Evolutionary conservation across 1,140 invertebrate species (phyloP), one percentile per base, ranked within the genome.

Genomic region (Euura saliciscinereae): DNA sequence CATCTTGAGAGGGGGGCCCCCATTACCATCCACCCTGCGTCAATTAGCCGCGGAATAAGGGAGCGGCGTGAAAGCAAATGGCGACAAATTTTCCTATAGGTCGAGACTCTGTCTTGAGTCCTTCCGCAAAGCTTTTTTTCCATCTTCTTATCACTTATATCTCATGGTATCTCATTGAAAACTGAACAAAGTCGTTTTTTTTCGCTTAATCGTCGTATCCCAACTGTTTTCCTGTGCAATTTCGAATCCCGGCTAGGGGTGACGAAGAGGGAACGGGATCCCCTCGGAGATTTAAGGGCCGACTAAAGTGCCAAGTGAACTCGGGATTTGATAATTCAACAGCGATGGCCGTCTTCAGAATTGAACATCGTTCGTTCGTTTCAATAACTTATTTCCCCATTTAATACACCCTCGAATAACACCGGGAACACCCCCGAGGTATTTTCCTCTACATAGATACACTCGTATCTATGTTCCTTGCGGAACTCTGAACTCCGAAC

Each of bases 1-100:
- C 51, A 59, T 59, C 51, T 59, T 59, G 51, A 28, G 1, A 28
- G 28, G 28, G 28, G 28, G 51, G 51, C 51, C 51, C 51, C 51
- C 13, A 59, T 59, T 59, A 59, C 51, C 28, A 28, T 59, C 51
- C 51, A 59, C 51, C 51, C 51, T 59, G 51, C 51, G 51, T 59
- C 51, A 59, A 59, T 59, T 59, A 59, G 51, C 51, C 13, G 51
- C 51, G 51, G 51, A n/a, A 59, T 59, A 59, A 59, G 51, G 51
- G 51, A 59, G 51, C 51, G 51, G 51, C 51, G 28, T 28, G 51
- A 59, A 59, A 59, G 51, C 51, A n/a, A 28, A 59, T 59, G 51
- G 51, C 51, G 51, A 59, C 51, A 28, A 28, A 28, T 28, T 28
- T 28, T 28, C 28, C 28, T 28, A 28, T 28, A 28, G 28, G 28